Conservation (phyloP, 2,113 vertebrate species). For the Cathartes aura region DNA sequence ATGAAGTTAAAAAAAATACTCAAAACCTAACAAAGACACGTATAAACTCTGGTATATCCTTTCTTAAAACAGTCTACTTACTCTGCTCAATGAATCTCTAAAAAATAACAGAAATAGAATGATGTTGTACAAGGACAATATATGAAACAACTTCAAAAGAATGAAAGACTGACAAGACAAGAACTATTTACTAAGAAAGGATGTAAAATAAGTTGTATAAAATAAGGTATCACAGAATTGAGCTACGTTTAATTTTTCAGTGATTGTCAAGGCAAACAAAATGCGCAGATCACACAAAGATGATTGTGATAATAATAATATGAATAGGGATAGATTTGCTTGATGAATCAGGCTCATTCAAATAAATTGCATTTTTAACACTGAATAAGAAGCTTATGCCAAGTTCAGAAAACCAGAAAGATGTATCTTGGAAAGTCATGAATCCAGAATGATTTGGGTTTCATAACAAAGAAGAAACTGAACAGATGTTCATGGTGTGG, state of each 20-base stretch:
- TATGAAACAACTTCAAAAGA: background rate
- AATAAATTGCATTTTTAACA: background rate
- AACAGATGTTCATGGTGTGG: background rate
- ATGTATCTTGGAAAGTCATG: background rate
- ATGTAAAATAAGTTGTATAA: background rate
- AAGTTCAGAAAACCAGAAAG: background rate
- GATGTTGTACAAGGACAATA: background rate
- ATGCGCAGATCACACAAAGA: background rate
- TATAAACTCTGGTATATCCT: background rate
- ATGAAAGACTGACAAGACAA: background rate
- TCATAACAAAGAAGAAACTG: background rate
- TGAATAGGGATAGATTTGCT: background rate
- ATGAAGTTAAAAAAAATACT: background rate
- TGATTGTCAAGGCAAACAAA: background rate
- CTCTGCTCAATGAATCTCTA: background rate
- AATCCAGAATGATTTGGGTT: background rate
- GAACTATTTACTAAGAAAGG: background rate
- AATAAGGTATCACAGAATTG: background rate
- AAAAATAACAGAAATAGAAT: background rate
- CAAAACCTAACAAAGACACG: background rate
- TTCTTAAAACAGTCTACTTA: background rate
- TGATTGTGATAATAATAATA: background rate
- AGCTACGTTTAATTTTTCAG: background rate
- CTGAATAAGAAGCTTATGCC: background rate
- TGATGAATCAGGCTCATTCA: background rate